Percentiles rank a stretch among this genome's conserved stretches.
These are phyloP conservation scores for Spisula subtruncata DNA, from an alignment of 2,888 invertebrate genomes.

Conservation along the genomic window DNA sequence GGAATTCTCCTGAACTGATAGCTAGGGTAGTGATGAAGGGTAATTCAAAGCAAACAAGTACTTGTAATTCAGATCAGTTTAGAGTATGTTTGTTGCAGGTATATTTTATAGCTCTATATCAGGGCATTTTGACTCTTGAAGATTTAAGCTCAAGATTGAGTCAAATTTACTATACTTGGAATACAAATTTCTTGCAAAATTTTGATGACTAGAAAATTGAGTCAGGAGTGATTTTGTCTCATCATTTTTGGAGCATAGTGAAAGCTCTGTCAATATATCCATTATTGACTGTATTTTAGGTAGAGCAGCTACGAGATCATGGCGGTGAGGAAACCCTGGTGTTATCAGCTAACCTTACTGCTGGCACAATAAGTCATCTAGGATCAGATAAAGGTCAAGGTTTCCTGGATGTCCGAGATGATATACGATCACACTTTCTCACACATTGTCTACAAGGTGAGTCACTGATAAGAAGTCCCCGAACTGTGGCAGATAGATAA, in stretches of 20 bases:
- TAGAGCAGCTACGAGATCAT: conserved; percentile 61
- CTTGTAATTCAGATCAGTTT: no score
- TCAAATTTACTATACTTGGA: no score
- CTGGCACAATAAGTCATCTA: conserved; percentile 59
- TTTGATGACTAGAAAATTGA: no score
- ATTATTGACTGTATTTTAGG: conserved; percentile 31
- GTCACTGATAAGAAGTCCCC: conserved; percentile 10
- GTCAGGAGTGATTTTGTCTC: no score
- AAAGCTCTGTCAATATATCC: no score
- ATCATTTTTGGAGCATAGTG: no score
- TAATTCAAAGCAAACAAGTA: no score
- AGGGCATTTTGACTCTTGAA: no score
- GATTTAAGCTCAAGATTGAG: no score
- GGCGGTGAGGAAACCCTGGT: conserved; percentile 64
- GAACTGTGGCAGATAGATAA: neutral
- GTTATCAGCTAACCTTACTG: conserved; percentile 59
- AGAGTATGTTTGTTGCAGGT: neutral
- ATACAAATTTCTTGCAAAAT: no score
- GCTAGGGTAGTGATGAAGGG: no score
- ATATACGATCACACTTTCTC: conserved; percentile 61
- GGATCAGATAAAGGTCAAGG: conserved; percentile 63
- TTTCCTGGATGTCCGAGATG: conserved; percentile 57
- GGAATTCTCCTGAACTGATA: no score
- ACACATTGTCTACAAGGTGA: conserved; percentile 58
- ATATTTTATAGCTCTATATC: neutral